These are phyloP conservation scores for Strigamia maritima DNA, from an alignment of 2,888 invertebrate species.

Conservation along the genomic window DNA sequence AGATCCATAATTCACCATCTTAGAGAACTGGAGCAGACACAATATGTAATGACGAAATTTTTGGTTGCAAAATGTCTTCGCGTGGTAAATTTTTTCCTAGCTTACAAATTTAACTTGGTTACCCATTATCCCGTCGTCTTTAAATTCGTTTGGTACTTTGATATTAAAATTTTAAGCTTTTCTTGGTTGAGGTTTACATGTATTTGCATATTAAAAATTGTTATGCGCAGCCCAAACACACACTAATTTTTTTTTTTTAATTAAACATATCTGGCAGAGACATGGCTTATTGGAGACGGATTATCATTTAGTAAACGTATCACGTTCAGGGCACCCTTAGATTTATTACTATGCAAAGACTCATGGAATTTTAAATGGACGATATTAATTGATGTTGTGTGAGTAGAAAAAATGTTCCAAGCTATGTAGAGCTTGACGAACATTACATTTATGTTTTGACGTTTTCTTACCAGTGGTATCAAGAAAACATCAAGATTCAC, in stretches of 20 bases:
- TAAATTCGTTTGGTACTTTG: background rate
- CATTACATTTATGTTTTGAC: no score
- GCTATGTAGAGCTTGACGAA: no score
- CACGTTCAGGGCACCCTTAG: background rate
- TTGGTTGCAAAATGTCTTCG: background rate
- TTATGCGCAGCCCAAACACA: background rate
- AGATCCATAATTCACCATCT: background rate
- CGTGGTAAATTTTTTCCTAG: background rate
- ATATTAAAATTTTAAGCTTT: background rate
- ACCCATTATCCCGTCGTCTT: background rate
- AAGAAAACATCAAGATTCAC: no score
- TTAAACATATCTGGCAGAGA: background rate
- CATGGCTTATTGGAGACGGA: background rate
- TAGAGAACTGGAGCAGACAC: background rate
- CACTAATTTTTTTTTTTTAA: background rate
- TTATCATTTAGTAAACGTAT: background rate
- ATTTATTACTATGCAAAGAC: background rate
- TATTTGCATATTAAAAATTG: background rate
- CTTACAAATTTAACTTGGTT: background rate
- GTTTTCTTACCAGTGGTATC: no score
- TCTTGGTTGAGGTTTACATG: background rate
- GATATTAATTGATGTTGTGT: background rate
- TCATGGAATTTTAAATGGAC: background rate
- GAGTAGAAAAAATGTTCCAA: background rate
- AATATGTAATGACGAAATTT: background rate